Evolutionary conservation across 2,797 vertebrate species (phyloP).

Genomic region (Neosilurus hyrtlii): DNA sequence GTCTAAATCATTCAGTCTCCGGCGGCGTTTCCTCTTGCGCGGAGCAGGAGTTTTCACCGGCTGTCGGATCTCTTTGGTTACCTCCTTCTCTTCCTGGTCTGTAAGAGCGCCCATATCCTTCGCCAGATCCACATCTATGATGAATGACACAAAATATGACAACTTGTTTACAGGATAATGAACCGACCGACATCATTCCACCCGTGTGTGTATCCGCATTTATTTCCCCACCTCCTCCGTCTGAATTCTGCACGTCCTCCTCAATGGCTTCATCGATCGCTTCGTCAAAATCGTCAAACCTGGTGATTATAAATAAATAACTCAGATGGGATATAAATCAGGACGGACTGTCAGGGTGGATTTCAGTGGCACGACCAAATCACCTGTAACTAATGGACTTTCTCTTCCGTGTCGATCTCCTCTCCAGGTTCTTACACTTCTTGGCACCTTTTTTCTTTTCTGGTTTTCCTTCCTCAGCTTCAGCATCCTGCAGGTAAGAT

Average conservation of each 20-base stretch:
- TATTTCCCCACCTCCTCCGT: constrained; percentile 78
- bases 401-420: constrained; percentile 89
- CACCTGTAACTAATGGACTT: constrained; percentile 98
- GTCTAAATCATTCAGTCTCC: constrained; percentile 92
- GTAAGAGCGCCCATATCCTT: constrained; percentile 81
- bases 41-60: constrained; percentile 72
- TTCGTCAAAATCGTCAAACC: constrained; percentile 98
- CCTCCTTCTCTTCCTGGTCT: constrained; percentile 79
- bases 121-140: constrained; percentile 73
- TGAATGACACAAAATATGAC: neutral
- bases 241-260: constrained; percentile 87
- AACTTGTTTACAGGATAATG: neutral
- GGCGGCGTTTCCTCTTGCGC: constrained; percentile 82
- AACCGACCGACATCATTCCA: neutral
- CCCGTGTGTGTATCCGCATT: neutral
- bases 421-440: constrained; percentile 85
- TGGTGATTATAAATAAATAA: constrained; percentile 54
- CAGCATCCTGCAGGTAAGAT: constrained; percentile 74
- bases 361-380: neutral
- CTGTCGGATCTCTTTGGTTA: constrained; percentile 80
- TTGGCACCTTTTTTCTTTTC: constrained; percentile 91
- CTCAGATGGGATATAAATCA: neutral
- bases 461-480: constrained; percentile 68
- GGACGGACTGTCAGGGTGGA: neutral
- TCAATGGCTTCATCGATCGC: constrained; percentile 98